phyloP scores from a whole-genome alignment of 2,113 vertebrate genomes.

The Oncorhynchus mykiss region DNA sequence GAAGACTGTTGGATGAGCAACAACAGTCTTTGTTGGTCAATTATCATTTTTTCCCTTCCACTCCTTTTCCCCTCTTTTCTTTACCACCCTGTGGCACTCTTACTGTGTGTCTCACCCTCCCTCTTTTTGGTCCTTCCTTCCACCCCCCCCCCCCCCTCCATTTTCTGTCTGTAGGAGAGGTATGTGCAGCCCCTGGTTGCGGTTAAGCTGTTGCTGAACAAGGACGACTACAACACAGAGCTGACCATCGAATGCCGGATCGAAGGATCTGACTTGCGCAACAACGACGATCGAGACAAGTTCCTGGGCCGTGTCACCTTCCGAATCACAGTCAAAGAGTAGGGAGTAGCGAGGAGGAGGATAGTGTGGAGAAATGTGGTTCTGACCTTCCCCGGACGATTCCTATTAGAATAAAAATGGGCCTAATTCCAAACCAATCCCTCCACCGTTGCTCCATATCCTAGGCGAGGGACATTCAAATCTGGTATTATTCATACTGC shows the following conservation, averaged over 20 bases:
- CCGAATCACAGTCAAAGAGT: slow-evolving; percentile 82
- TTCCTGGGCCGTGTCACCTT: slow-evolving; percentile 92
- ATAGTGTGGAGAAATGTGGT: slow-evolving; percentile 39
- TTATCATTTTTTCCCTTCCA: not conserved
- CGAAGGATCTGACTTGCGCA: slow-evolving; percentile 84
- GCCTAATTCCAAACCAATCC: slow-evolving; percentile 43
- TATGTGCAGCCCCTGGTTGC: slow-evolving; percentile 95
- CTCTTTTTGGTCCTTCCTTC: not conserved
- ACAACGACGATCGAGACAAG: slow-evolving; percentile 90
- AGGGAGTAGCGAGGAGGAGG: slow-evolving; percentile 60
- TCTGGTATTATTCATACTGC: too few species aligned
- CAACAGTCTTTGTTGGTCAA: too few species aligned
- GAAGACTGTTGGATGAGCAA: too few species aligned
- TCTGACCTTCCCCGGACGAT: slow-evolving; percentile 55
- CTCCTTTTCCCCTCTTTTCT: slow-evolving; percentile 12
- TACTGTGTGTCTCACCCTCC: too few species aligned
- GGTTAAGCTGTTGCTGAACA: slow-evolving; percentile 79
- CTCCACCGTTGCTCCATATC: not conserved
- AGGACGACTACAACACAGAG: slow-evolving; percentile 79
- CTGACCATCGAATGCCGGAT: slow-evolving; percentile 88
- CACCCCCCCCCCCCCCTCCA: not conserved
- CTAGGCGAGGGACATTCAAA: too few species aligned
- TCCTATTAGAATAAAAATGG: slow-evolving; percentile 38
- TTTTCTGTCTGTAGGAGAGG: slow-evolving; percentile 68
- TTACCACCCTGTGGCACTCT: not conserved